Conservation (phyloP, 2,888 invertebrate genomes). For the Subacronicta megacephala region DNA sequence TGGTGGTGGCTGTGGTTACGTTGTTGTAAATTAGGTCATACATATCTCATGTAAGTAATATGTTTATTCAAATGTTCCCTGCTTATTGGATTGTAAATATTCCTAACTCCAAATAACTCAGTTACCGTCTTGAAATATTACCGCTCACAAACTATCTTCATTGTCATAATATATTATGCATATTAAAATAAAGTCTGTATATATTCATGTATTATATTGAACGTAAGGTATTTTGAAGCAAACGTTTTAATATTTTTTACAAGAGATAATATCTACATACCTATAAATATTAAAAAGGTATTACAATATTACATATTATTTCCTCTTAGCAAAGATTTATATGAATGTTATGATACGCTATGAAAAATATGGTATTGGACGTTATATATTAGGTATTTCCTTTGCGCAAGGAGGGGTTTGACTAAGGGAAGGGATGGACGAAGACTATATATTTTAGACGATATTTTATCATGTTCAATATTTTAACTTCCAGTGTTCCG, state of each 20-base stretch:
- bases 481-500: conserved; percentile 31
- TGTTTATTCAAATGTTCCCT: conserved; percentile 28
- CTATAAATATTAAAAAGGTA: background rate
- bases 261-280: background rate
- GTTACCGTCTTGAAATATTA: conserved; percentile 45
- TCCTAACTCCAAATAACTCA: conserved; percentile 40
- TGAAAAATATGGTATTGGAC: conserved; percentile 19
- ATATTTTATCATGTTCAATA: conserved; percentile 26
- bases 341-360: background rate
- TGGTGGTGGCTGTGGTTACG: conserved; percentile 18
- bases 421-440: conserved; percentile 14
- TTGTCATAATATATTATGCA: conserved; percentile 40
- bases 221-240: background rate
- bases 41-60: conserved; percentile 16
- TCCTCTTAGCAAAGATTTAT: background rate
- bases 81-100: conserved; percentile 45
- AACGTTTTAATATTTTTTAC: background rate
- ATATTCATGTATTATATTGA: background rate
- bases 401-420: conserved; percentile 22
- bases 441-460: conserved; percentile 36
- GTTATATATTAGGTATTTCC: conserved; percentile 35
- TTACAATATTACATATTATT: background rate
- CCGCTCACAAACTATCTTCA: conserved; percentile 42
- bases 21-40: conserved; percentile 27
- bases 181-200: conserved; percentile 38